Evolutionary conservation across 2,888 invertebrate species (phyloP).

Genomic region (Tolmerus cingulatus): DNA sequence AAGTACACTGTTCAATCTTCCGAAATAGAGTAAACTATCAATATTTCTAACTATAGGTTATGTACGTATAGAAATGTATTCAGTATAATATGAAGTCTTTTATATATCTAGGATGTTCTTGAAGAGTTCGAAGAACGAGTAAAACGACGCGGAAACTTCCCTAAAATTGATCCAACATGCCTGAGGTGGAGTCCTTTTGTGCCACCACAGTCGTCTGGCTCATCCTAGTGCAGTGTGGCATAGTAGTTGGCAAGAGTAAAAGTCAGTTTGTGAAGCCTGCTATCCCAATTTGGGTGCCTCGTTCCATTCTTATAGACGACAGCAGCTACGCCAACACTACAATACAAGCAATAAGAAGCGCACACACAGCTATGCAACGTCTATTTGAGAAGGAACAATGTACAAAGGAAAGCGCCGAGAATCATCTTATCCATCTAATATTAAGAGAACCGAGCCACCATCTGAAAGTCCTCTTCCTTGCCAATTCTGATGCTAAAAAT

Average conservation of each 20-base stretch:
- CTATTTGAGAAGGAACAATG: background rate
- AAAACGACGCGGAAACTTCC: conserved; percentile 78
- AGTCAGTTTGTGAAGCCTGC: conserved; percentile 14
- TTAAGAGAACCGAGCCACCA: background rate
- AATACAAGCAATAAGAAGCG: conserved; percentile 18
- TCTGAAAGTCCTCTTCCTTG: background rate
- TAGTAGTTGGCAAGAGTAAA: conserved; percentile 28
- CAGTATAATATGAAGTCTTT: background rate
- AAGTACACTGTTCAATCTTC: background rate
- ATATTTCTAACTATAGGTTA: background rate
- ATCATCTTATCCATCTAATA: conserved; percentile 28
- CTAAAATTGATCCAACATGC: conserved; percentile 86
- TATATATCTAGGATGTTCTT: conserved; percentile 78
- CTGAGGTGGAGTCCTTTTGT: conserved; percentile 88
- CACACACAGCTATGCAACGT: background rate
- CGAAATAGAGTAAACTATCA: background rate
- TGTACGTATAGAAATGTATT: background rate
- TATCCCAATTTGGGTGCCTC: background rate
- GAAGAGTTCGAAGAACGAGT: conserved; percentile 91
- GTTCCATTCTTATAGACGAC: conserved; percentile 10
- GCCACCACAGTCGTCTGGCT: conserved; percentile 62
- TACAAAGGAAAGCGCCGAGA: conserved; percentile 35
- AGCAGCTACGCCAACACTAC: background rate
- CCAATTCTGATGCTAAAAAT: conserved; percentile 7
- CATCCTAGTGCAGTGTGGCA: conserved; percentile 43